Conservation (phyloP, 2,797 vertebrate species). For the Podarcis siculus region DNA sequence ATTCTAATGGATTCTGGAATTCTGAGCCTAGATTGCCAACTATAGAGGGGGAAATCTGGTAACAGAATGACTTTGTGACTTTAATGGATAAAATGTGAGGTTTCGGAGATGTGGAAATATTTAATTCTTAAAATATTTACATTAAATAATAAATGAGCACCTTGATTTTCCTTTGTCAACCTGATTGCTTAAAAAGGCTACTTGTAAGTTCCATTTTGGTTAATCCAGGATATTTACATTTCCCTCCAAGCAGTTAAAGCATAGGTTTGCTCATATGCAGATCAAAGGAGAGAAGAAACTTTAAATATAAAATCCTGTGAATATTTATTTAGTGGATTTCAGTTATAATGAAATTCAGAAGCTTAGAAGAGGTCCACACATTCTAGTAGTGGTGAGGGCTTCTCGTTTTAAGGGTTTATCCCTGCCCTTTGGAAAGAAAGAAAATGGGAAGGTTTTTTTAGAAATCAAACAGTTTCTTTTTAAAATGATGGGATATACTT, state of each 20-base stretch:
- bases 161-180: slow-evolving; percentile 58
- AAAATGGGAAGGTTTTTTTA: neutral
- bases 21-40: slow-evolving; percentile 48
- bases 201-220: slow-evolving; percentile 73
- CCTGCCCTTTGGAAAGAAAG: neutral
- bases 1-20: neutral
- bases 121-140: slow-evolving; percentile 62
- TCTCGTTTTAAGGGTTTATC: slow-evolving; percentile 19
- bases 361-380: slow-evolving; percentile 67
- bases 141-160: slow-evolving; percentile 53
- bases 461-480: neutral
- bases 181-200: slow-evolving; percentile 73
- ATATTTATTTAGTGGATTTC: slow-evolving; percentile 73
- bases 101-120: slow-evolving; percentile 52
- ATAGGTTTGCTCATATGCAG: slow-evolving; percentile 54
- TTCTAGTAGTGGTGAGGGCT: slow-evolving; percentile 42
- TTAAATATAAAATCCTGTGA: slow-evolving; percentile 68
- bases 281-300: slow-evolving; percentile 63
- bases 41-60: slow-evolving; percentile 45
- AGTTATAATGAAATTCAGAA: slow-evolving; percentile 68
- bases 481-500: too few relatives aligned
- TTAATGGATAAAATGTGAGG: slow-evolving; percentile 71
- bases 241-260: slow-evolving; percentile 59
- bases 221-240: slow-evolving; percentile 67
- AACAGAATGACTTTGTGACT: slow-evolving; percentile 40